phyloP scores from a whole-genome alignment of 2,113 vertebrate genomes.

The Prolemur simus region DNA sequence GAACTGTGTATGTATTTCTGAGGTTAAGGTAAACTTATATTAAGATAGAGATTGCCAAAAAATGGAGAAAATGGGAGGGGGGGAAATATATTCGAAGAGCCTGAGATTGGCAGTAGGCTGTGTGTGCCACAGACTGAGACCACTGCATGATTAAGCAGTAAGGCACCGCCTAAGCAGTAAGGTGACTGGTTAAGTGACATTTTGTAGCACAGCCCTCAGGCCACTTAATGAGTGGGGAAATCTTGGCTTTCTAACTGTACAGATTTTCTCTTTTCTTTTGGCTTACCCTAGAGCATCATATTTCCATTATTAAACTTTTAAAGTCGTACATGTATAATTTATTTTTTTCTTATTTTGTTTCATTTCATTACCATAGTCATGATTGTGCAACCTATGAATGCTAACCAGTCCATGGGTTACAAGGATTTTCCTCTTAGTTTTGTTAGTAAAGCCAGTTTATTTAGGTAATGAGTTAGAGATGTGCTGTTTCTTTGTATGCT shows the following conservation, averaged over 20 bases:
- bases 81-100: background rate
- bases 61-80: background rate
- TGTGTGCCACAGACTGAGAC: conserved; percentile 1
- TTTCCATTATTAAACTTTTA: conserved; percentile 56
- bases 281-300: background rate
- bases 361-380: conserved; percentile 50
- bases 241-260: conserved; percentile 32
- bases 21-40: background rate
- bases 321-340: conserved; percentile 63
- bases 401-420: background rate
- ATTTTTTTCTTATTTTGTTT: conserved; percentile 67
- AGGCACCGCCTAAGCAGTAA: conserved; percentile 63
- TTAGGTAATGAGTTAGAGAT: background rate
- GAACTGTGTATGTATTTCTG: background rate
- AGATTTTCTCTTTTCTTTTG: conserved; percentile 48
- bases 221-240: conserved; percentile 52
- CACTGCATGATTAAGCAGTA: conserved; percentile 63
- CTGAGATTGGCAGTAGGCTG: background rate
- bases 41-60: background rate
- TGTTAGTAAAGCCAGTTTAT: background rate
- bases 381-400: background rate
- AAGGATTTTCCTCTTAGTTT: background rate
- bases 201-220: conserved; percentile 29
- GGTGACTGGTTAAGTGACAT: conserved; percentile 68
- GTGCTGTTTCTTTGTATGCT: background rate